Evolutionary conservation across 2,797 vertebrate species (phyloP).

Genomic region (Molossus alvarezi): DNA sequence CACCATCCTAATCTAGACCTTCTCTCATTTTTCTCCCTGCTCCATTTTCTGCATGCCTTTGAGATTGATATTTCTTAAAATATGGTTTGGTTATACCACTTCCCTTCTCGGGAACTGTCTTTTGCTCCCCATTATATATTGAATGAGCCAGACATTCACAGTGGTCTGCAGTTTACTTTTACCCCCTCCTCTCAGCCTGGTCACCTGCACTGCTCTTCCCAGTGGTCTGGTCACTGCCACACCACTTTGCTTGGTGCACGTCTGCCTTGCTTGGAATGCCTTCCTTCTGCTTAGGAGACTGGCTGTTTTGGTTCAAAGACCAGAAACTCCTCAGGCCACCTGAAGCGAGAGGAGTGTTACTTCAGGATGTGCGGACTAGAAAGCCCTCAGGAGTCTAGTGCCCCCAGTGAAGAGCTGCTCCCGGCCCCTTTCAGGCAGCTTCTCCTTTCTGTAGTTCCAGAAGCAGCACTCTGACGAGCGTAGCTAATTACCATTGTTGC

Average conservation of each 20-base stretch:
- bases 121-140: not conserved
- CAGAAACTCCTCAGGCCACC: not conserved
- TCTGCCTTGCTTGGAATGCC: not conserved
- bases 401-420: not conserved
- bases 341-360: not conserved
- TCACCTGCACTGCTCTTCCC: not conserved
- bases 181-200: not conserved
- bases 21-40: constrained; percentile 7
- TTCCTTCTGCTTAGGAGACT: not conserved
- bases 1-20: not conserved
- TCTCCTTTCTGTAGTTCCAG: constrained; percentile 41
- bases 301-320: not conserved
- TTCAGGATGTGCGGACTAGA: not conserved
- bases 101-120: constrained; percentile 6
- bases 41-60: constrained; percentile 15
- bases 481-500: not conserved
- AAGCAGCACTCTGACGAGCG: not conserved
- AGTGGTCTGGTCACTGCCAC: not conserved
- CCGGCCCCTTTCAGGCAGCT: not conserved
- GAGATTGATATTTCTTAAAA: constrained; percentile 27
- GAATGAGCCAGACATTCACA: not conserved
- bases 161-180: not conserved
- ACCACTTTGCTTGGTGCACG: not conserved
- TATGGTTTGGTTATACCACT: constrained; percentile 28
- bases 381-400: not conserved